These are phyloP conservation scores for Accipiter badius DNA, from an alignment of 2,797 vertebrate species.

Conservation along the genomic window DNA sequence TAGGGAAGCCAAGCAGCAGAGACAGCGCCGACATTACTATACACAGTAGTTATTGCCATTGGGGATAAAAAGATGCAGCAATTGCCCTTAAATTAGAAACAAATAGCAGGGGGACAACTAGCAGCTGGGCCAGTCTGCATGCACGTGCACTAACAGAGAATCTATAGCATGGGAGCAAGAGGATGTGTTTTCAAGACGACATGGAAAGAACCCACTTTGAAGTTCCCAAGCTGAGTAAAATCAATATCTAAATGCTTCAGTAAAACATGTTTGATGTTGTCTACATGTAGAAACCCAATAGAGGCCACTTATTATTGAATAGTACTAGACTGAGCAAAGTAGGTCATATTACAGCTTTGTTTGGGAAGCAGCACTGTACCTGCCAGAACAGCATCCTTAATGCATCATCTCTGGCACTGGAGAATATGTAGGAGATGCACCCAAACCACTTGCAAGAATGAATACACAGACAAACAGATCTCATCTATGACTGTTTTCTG, in stretches of 20 bases:
- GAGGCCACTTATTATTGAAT: conserved; percentile 40
- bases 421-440: neutral
- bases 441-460: neutral
- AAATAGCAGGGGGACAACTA: neutral
- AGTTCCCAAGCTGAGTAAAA: conserved; percentile 50
- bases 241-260: conserved; percentile 27
- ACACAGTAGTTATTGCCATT: neutral
- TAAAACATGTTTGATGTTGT: conserved; percentile 41
- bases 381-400: conserved; percentile 23
- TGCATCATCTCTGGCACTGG: neutral
- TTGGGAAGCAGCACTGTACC: conserved; percentile 8
- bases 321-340: conserved; percentile 43
- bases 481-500: neutral
- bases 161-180: neutral
- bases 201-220: conserved; percentile 8
- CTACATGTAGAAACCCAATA: conserved; percentile 29
- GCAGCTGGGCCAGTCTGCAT: neutral
- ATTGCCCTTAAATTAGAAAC: conserved; percentile 26
- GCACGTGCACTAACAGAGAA: neutral
- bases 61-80: neutral
- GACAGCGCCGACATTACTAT: neutral
- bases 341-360: conserved; percentile 45
- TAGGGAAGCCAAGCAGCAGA: neutral
- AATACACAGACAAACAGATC: neutral
- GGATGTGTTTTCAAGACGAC: neutral